Evolutionary conservation across 64 coral and sea anemone genomes (phyloP).

Genomic region (Platygyra sinensis): DNA sequence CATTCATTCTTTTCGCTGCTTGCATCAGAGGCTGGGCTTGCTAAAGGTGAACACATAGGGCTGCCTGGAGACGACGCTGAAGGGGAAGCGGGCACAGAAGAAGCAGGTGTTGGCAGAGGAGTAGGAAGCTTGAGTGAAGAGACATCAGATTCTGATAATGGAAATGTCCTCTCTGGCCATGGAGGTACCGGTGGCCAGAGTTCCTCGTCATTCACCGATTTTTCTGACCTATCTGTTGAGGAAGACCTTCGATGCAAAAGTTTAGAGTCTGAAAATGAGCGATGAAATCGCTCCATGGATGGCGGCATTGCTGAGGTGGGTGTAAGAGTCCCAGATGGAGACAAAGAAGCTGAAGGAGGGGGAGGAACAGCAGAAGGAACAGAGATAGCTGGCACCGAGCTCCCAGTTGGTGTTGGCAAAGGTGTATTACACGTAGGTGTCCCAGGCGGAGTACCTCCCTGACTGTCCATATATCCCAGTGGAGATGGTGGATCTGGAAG

Average conservation of each 20-base stretch:
- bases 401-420: slow-evolving; percentile 8
- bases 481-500: slow-evolving; percentile 64
- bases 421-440: slow-evolving; percentile 54
- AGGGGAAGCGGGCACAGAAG: slow-evolving; percentile 75
- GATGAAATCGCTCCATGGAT: slow-evolving; percentile 52
- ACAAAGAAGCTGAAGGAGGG: not conserved
- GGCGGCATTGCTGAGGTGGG: slow-evolving; percentile 8
- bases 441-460: slow-evolving; percentile 61
- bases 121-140: slow-evolving; percentile 80
- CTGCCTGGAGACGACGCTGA: slow-evolving; percentile 69
- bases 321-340: slow-evolving; percentile 11
- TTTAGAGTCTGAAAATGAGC: slow-evolving; percentile 72
- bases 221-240: slow-evolving; percentile 74
- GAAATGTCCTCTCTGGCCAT: slow-evolving; percentile 84
- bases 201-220: slow-evolving; percentile 62
- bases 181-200: slow-evolving; percentile 84
- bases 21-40: slow-evolving; percentile 79
- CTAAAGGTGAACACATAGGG: slow-evolving; percentile 91
- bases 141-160: slow-evolving; percentile 80
- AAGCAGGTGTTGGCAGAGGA: slow-evolving; percentile 84
- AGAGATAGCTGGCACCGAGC: not conserved
- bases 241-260: slow-evolving; percentile 76
- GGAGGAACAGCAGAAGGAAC: not conserved
- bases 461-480: slow-evolving; percentile 40
- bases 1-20: slow-evolving; percentile 86